Base-by-base conservation (phyloP, 2,797 vertebrate species). In the Selene dorsalis region DNA sequence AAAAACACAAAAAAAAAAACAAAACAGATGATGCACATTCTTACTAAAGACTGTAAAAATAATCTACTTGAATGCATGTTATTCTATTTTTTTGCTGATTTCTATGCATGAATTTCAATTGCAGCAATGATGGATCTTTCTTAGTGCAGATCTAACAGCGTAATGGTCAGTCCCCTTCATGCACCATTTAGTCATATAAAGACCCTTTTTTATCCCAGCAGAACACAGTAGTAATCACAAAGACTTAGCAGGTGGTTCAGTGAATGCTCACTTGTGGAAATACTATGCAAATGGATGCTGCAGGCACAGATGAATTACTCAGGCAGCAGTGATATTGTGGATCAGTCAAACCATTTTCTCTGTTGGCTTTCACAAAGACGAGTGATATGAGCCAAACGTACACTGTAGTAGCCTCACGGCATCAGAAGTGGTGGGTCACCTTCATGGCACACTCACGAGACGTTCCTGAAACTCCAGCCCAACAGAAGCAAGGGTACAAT, bases 121-220 rank as follows among this genome's bases (percentile, higher is more conserved):
- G 28, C 14, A 45, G 64, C 69, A 63, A 41, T 14, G 41, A n/a
- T 39, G 6, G 5, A 18, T 59, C 69, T 53, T 35, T 74, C 11
- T 30, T 24, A 18, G 35, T 20, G 26, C 43, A 39, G 16, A 75
- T 48, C 28, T 32, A 76, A 73, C 58, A 72, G 41, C 22, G 12
- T 84, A 77, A 85, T 75, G 88, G 87, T 88, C 84, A 88, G 77
- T 83, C 85, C 63, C 83, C 88, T 93, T 91, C 89, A 93, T 88
- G 92, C 89, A 86, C 87, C 86, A 93, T 92, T 94, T 86, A 87
- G 58, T 77, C 82, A 41, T 30, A 65, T 88, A 87, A 89, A 87
- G 87, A 85, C 86, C 71, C 75, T 83, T 89, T 80, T 77, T 77
- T 77, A 82, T 89, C 87, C 72, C 81, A 8, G 80, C 47, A 61